Evolutionary conservation across 2,888 invertebrate genomes (phyloP).

Genomic region (Junonia oenone): DNA sequence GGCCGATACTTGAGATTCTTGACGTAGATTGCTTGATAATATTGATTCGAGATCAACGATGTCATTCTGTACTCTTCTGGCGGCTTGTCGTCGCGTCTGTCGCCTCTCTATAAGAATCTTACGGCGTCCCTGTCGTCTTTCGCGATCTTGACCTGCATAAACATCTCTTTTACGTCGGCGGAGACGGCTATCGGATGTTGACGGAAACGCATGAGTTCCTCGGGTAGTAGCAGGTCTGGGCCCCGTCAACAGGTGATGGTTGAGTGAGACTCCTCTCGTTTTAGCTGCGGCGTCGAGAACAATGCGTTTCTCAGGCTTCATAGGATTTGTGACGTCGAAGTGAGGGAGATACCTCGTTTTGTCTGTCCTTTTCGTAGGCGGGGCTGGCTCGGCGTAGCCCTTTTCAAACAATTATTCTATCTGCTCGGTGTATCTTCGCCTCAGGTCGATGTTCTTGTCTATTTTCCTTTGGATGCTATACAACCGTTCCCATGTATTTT

Average conservation of each 20-base stretch:
- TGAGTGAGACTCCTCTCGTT: no score
- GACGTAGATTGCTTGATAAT: no score
- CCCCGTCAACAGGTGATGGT: slow-evolving; percentile 7
- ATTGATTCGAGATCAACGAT: no score
- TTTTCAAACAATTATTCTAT: no score
- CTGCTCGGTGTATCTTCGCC: no score
- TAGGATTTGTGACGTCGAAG: not conserved
- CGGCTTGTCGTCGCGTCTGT: not conserved
- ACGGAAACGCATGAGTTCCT: slow-evolving; percentile 16
- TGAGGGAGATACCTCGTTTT: not conserved
- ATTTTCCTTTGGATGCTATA: no score
- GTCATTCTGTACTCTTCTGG: not conserved
- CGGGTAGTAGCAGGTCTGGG: slow-evolving; percentile 21
- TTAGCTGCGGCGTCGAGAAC: not conserved
- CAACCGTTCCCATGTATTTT: no score
- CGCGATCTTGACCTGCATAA: no score
- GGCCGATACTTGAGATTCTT: no score
- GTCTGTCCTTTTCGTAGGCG: not conserved
- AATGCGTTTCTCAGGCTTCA: no score
- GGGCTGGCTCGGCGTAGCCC: not conserved
- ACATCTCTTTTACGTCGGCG: not conserved
- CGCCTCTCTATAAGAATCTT: not conserved
- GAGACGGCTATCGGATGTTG: slow-evolving; percentile 7
- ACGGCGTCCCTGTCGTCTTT: not conserved
- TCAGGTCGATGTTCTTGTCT: no score